Base-by-base conservation (phyloP, 2,113 vertebrate species). In the Symphodus melops region DNA sequence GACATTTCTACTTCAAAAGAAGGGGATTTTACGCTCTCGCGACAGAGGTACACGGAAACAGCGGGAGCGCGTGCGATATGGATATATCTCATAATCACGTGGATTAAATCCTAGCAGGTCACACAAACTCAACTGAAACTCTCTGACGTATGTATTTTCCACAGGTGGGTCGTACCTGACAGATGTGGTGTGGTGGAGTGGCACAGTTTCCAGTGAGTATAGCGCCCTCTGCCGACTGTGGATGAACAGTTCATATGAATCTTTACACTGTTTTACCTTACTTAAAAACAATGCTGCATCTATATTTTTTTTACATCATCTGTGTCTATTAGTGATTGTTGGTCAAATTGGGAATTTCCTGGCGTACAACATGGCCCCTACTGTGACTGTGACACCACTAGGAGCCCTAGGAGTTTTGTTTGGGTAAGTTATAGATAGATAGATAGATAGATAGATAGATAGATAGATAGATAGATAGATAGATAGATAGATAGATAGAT, bases 331-430 rank as follows among this genome's bases (percentile, higher is more conserved):
- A 99, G 97, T 98, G 96, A 94, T 96, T 66, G 88, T 96, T 69
- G 97, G 97, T 77, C 98, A 99, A 85, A 95, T 97, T 81, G 97
- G 97, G 44, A 99, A 99, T 88, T 98, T 98, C 91, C 85, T 99
- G 89, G 97, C 98, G 0, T 99, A 99, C 75, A 99, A 98, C 20
- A 89, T 94, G 41, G 97, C 98, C 54, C 97, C 97, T 55, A 97
- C 97, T 10, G 96, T 97, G 62, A 91, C 98, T 65, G 97, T 99
- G 37, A 98, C 97, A 0, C 98, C 98, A 2, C 88, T 99, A 55
- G 97, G 97, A 83, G 98, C 97, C 23, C 95, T 99, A 9, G 98
- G 98, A 19, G 97, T 99, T 59, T 94, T 98, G 3, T 99, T 98
- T 91, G 98, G 97, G 97, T 99, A 91, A 96, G 96, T 92, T 8